These are phyloP conservation scores for Carcina quercana DNA, from an alignment of 2,888 invertebrate genomes.

Conservation along the genomic window DNA sequence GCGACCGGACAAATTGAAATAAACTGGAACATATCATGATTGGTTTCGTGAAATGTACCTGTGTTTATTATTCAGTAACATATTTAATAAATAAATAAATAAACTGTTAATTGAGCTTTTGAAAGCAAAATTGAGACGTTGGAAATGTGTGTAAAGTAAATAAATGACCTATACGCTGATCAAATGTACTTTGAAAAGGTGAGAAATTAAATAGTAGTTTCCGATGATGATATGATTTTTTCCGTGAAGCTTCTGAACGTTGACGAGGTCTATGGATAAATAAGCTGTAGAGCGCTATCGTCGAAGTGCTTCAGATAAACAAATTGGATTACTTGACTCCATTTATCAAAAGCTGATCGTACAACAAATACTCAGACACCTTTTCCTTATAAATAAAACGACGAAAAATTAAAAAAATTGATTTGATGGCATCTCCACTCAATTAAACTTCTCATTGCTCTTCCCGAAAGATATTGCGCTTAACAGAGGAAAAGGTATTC, in stretches of 20 bases:
- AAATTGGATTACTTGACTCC: slow-evolving; percentile 37
- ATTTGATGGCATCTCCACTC: too few relatives aligned
- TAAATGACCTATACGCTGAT: too few relatives aligned
- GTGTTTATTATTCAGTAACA: background rate
- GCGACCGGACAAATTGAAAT: slow-evolving; percentile 32
- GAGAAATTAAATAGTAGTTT: too few relatives aligned
- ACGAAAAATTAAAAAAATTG: too few relatives aligned
- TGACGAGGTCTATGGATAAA: too few relatives aligned
- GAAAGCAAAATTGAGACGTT: background rate
- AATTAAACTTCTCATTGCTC: background rate
- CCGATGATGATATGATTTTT: too few relatives aligned
- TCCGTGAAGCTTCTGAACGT: too few relatives aligned
- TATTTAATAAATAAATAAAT: background rate
- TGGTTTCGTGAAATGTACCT: background rate
- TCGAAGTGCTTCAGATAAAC: slow-evolving; percentile 33
- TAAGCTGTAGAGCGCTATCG: slow-evolving; percentile 32
- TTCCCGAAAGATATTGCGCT: too few relatives aligned
- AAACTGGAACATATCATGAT: slow-evolving; percentile 4
- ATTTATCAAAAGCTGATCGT: slow-evolving; percentile 31
- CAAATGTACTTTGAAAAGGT: too few relatives aligned
- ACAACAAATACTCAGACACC: background rate
- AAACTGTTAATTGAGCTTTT: background rate
- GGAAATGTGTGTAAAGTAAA: too few relatives aligned
- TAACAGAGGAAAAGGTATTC: background rate
- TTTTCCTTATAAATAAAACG: background rate